Percentiles rank a stretch among this genome's conserved stretches.
phyloP scores from a whole-genome alignment of 2,888 invertebrate species.

The Lepidonotus clava region DNA sequence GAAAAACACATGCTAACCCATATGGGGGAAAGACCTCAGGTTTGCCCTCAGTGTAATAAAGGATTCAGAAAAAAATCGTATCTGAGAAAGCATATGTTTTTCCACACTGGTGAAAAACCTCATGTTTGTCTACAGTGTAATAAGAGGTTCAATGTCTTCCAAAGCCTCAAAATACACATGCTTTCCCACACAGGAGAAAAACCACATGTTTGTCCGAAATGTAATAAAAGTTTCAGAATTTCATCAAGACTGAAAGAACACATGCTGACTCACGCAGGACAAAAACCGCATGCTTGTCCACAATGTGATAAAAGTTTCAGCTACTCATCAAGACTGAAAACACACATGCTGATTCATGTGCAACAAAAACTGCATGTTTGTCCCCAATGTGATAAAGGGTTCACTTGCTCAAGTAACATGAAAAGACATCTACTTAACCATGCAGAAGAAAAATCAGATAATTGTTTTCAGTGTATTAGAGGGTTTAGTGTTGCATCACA shows the following conservation, averaged over 20 bases:
- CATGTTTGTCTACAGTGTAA: too few relatives aligned
- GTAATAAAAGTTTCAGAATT: neutral
- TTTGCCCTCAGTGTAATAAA: too few relatives aligned
- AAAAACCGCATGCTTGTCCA: too few relatives aligned
- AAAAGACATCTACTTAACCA: neutral
- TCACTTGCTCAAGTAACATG: neutral
- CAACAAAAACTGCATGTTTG: neutral
- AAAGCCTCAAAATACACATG: neutral
- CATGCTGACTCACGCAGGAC: too few relatives aligned
- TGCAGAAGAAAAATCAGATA: neutral
- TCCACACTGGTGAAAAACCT: neutral
- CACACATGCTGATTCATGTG: neutral
- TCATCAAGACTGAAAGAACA: neutral
- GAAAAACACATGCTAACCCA: too few relatives aligned
- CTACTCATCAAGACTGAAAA: neutral
- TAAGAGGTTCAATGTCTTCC: neutral
- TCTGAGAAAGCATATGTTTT: neutral
- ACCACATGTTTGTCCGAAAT: neutral
- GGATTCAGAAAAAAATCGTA: too few relatives aligned
- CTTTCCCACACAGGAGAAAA: neutral
- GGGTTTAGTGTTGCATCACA: too few relatives aligned
- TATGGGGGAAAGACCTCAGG: too few relatives aligned
- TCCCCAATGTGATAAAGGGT: neutral
- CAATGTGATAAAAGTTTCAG: too few relatives aligned
- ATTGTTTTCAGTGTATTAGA: too few relatives aligned